These are phyloP conservation scores for Morphnarchus princeps DNA, from an alignment of 2,113 vertebrate genomes.

Conservation along the genomic window DNA sequence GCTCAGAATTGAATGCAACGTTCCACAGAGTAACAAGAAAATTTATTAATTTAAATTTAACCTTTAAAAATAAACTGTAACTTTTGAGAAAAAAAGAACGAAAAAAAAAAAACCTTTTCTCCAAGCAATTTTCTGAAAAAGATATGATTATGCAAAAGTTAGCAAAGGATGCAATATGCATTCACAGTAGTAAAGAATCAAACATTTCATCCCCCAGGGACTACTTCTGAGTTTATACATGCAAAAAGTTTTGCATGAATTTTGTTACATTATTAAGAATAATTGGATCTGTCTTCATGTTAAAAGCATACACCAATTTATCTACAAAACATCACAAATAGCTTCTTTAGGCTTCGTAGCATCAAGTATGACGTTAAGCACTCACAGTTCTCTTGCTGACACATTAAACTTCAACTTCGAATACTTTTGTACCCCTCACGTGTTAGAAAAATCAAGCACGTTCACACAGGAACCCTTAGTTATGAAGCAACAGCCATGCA, in stretches of 20 bases:
- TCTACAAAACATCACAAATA: neutral
- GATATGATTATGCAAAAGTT: neutral
- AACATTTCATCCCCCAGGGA: neutral
- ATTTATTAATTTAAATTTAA: neutral
- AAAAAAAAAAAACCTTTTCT: neutral
- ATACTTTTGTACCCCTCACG: neutral
- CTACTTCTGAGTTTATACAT: neutral
- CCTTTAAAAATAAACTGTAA: neutral
- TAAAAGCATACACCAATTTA: neutral
- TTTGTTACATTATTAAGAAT: neutral
- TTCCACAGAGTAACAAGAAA: neutral
- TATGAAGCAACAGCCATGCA: neutral
- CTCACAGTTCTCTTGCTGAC: neutral
- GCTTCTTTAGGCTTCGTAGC: neutral
- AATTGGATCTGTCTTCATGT: neutral
- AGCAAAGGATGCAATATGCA: neutral
- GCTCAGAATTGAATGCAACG: neutral
- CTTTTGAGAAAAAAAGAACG: neutral
- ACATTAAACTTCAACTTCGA: neutral
- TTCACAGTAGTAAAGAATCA: neutral
- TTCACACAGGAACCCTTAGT: neutral
- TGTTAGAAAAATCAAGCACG: neutral
- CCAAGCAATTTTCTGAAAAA: neutral
- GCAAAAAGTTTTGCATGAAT: neutral
- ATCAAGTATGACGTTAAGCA: neutral